Conservation (phyloP, 2,797 vertebrate genomes). For the Florisuga fusca region DNA sequence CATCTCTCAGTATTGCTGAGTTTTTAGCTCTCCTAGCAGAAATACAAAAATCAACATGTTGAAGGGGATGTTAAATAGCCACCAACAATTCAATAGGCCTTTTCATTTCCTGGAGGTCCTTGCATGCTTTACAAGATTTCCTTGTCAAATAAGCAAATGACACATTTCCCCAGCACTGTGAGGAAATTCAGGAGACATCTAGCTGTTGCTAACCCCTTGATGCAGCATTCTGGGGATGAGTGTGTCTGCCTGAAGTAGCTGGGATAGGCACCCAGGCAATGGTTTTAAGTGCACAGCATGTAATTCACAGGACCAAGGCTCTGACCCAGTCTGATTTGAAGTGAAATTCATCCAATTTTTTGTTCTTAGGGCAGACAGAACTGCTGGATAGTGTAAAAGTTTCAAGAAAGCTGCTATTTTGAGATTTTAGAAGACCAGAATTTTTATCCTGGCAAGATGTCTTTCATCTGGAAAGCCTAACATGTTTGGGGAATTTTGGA, state of each 20-base stretch:
- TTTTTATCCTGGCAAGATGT: neutral
- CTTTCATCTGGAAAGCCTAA: neutral
- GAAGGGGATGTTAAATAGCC: neutral
- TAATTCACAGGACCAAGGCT: neutral
- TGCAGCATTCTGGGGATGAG: neutral
- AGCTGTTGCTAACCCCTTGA: neutral
- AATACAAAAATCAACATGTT: neutral
- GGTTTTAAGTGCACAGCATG: neutral
- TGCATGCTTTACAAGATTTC: neutral
- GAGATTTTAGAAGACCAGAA: neutral
- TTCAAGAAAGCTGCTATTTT: neutral
- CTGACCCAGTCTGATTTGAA: neutral
- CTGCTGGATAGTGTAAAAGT: neutral
- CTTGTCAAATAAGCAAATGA: neutral
- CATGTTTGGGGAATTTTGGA: neutral
- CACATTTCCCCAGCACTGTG: neutral
- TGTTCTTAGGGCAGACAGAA: neutral
- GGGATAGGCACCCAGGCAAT: accelerated
- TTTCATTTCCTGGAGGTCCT: neutral
- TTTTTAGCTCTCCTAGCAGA: neutral
- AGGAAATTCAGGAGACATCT: neutral
- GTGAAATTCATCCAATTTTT: neutral
- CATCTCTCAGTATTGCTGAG: neutral
- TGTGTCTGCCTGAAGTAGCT: neutral
- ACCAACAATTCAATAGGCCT: neutral